phyloP scores from a whole-genome alignment of 1,140 invertebrate genomes.

The Geopemphigus sp. region DNA sequence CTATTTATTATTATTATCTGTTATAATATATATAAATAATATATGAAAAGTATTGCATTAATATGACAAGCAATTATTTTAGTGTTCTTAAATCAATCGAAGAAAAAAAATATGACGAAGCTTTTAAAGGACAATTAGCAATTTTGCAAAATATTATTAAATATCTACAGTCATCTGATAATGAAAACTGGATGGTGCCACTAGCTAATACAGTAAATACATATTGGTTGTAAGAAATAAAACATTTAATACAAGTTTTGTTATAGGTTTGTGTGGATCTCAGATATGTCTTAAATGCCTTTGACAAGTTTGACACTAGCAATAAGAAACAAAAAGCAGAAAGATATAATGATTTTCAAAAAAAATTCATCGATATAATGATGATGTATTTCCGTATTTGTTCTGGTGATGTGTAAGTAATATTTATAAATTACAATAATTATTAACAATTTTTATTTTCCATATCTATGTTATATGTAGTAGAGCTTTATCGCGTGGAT shows the following conservation, averaged over 20 bases:
- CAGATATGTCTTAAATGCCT: slow-evolving; percentile 74
- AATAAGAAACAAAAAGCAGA: slow-evolving; percentile 59
- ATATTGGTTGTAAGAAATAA: background rate
- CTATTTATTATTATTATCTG: too few relatives aligned
- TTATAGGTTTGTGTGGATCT: slow-evolving; percentile 76
- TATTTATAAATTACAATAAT: background rate
- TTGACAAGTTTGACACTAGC: slow-evolving; percentile 59
- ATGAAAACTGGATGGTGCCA: slow-evolving; percentile 94
- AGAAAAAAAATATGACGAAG: slow-evolving; percentile 69
- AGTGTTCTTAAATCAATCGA: slow-evolving; percentile 65
- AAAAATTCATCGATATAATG: slow-evolving; percentile 90
- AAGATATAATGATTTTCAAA: slow-evolving; percentile 75
- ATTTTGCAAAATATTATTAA: slow-evolving; percentile 79
- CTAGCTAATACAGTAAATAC: slow-evolving; percentile 71
- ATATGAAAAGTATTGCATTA: background rate
- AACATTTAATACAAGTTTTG: background rate
- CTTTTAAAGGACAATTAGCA: slow-evolving; percentile 75
- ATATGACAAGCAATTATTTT: slow-evolving; percentile 55
- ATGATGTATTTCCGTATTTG: slow-evolving; percentile 95
- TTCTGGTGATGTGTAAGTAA: slow-evolving; percentile 81
- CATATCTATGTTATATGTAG: slow-evolving; percentile 55
- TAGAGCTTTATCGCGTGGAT: slow-evolving; percentile 79
- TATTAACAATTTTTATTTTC: background rate
- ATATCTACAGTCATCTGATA: slow-evolving; percentile 82
- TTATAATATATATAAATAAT: too few relatives aligned